These are phyloP conservation scores for Crossocerus cetratus DNA, from an alignment of 2,888 invertebrate species.

Conservation along the genomic window DNA sequence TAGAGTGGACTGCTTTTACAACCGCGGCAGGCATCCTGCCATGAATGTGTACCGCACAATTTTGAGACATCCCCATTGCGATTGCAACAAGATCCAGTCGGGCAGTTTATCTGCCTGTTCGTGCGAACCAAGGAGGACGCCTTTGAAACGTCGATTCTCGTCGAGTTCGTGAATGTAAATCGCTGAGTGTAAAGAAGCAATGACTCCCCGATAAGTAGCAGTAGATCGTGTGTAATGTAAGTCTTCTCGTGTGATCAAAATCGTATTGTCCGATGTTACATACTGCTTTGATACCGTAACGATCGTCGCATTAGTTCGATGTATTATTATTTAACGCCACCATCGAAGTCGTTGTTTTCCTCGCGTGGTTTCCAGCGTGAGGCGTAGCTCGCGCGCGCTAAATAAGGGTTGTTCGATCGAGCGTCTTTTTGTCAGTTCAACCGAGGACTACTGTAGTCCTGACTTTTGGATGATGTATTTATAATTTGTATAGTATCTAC, in stretches of 20 bases:
- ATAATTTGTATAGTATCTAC: constrained; percentile 52
- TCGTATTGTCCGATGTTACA: constrained; percentile 57
- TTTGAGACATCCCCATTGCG: too few relatives aligned
- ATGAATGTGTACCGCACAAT: too few relatives aligned
- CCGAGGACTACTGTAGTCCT: constrained; percentile 23
- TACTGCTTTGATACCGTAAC: constrained; percentile 57
- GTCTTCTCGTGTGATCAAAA: constrained; percentile 62
- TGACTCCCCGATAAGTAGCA: constrained; percentile 47
- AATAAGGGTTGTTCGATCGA: constrained; percentile 39
- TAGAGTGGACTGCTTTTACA: constrained; percentile 2
- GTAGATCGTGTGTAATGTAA: constrained; percentile 61
- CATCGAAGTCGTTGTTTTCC: constrained; percentile 44
- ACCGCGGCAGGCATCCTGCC: too few relatives aligned
- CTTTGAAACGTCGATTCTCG: constrained; percentile 21
- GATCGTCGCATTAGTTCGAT: constrained; percentile 56
- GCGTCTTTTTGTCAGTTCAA: constrained; percentile 26
- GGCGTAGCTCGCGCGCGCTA: constrained; percentile 38
- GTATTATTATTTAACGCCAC: constrained; percentile 53
- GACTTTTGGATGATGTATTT: constrained; percentile 42
- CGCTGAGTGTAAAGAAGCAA: constrained; percentile 40
- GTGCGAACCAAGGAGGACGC: constrained; percentile 29
- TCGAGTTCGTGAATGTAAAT: constrained; percentile 42
- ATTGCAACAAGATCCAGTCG: too few relatives aligned
- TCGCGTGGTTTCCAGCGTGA: constrained; percentile 44
- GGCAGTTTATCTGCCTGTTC: constrained; percentile 44